These are phyloP conservation scores for Griposia aprilina DNA, from an alignment of 2,888 invertebrate genomes.

Conservation along the genomic window DNA sequence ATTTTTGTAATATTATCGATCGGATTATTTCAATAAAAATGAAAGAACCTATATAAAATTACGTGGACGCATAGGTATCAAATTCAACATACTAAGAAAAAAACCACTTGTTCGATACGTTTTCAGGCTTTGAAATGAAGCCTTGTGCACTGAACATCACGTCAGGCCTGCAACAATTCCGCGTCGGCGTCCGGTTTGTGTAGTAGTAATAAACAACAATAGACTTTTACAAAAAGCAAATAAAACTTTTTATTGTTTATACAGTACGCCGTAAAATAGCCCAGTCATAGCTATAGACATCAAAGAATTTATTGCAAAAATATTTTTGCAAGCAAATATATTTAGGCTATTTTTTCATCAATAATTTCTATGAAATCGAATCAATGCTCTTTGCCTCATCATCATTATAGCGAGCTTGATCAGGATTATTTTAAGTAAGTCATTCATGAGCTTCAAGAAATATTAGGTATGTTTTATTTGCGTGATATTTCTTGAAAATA, in stretches of 20 bases:
- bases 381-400: slow-evolving; percentile 67
- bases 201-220: slow-evolving; percentile 25
- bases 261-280: background rate
- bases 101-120: background rate
- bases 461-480: background rate
- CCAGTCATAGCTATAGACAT: background rate
- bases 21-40: no score
- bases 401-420: slow-evolving; percentile 86
- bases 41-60: no score
- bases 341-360: background rate
- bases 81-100: no score
- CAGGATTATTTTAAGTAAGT: slow-evolving; percentile 78
- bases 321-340: no score
- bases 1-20: no score
- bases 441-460: background rate
- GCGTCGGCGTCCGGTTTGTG: slow-evolving; percentile 3
- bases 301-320: background rate
- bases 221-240: background rate
- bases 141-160: slow-evolving; percentile 24
- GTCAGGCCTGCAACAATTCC: slow-evolving; percentile 32
- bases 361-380: background rate
- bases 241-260: slow-evolving; percentile 2
- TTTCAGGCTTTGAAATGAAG: slow-evolving; percentile 27
- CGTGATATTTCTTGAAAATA: background rate
- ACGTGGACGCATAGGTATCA: no score